Conservation (phyloP, 1,140 invertebrate species). For the Drosophila murphyi region DNA sequence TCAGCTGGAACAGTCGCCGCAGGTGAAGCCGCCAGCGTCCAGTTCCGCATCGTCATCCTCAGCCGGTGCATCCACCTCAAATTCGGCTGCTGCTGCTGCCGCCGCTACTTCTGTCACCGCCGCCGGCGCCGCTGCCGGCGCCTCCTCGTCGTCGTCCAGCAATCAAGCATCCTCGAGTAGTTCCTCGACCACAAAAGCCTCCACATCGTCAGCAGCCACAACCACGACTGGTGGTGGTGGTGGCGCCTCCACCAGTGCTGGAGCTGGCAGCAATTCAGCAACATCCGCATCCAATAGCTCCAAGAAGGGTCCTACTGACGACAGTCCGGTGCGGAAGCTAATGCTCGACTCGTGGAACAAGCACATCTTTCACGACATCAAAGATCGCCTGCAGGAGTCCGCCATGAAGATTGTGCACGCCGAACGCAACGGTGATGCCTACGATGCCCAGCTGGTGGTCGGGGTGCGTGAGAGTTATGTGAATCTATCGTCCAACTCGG, state of each 20-base stretch:
- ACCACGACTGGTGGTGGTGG: constrained; percentile 70
- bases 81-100: constrained; percentile 42
- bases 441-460: constrained; percentile 98
- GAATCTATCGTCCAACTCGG: constrained; percentile 97
- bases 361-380: constrained; percentile 98
- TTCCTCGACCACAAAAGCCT: constrained; percentile 54
- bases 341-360: constrained; percentile 99
- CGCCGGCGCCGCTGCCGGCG: constrained; percentile 1
- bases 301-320: constrained; percentile 91
- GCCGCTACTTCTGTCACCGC: constrained; percentile 4
- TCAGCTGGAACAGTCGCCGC: constrained; percentile 93
- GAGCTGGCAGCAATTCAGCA: constrained; percentile 77
- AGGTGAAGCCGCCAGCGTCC: constrained; percentile 68
- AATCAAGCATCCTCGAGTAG: constrained; percentile 55
- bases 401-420: constrained; percentile 98
- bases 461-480: constrained; percentile 98
- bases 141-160: constrained; percentile 44
- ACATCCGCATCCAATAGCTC: constrained; percentile 53
- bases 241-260: constrained; percentile 82
- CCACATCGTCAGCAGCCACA: constrained; percentile 76
- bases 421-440: constrained; percentile 98
- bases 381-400: constrained; percentile 96
- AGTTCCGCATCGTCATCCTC: constrained; percentile 55
- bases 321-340: constrained; percentile 95
- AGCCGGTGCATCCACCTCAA: constrained; percentile 56